Conservation (phyloP, 2,888 invertebrate species). For the Kuschelorhynchus macadamiae region DNA sequence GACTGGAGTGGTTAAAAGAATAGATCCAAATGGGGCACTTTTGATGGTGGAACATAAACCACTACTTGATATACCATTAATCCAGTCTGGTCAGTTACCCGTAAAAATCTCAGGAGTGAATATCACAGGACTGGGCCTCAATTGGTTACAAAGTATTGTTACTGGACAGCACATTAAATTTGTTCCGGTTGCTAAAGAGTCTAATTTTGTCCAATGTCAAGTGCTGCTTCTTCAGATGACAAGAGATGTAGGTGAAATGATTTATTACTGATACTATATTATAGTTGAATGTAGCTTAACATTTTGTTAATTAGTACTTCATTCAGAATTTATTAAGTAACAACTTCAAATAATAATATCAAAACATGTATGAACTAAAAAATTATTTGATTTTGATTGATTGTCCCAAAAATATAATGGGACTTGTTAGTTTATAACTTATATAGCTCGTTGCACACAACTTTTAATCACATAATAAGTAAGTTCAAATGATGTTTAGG, state of each 20-base stretch:
- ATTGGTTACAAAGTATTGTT: conserved; percentile 68
- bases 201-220: conserved; percentile 69
- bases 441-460: too few species aligned
- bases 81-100: conserved; percentile 66
- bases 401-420: too few species aligned
- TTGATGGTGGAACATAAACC: conserved; percentile 68
- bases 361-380: too few species aligned
- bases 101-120: conserved; percentile 71
- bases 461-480: too few species aligned
- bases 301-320: too few species aligned
- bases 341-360: too few species aligned
- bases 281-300: too few species aligned
- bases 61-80: conserved; percentile 60
- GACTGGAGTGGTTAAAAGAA: conserved; percentile 65
- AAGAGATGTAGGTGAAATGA: conserved; percentile 56
- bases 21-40: conserved; percentile 66
- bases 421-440: too few species aligned
- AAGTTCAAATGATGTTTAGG: too few species aligned
- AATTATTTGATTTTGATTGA: too few species aligned
- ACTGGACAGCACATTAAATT: conserved; percentile 66
- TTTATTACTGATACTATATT: not conserved
- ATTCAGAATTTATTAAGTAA: too few species aligned
- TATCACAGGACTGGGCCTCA: conserved; percentile 69
- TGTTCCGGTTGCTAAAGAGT: conserved; percentile 66
- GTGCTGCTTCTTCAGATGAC: conserved; percentile 63